Percentiles rank a stretch among this genome's conserved stretches.
Conservation (phyloP, 2,888 invertebrate genomes). For the Drosophila robusta region DNA sequence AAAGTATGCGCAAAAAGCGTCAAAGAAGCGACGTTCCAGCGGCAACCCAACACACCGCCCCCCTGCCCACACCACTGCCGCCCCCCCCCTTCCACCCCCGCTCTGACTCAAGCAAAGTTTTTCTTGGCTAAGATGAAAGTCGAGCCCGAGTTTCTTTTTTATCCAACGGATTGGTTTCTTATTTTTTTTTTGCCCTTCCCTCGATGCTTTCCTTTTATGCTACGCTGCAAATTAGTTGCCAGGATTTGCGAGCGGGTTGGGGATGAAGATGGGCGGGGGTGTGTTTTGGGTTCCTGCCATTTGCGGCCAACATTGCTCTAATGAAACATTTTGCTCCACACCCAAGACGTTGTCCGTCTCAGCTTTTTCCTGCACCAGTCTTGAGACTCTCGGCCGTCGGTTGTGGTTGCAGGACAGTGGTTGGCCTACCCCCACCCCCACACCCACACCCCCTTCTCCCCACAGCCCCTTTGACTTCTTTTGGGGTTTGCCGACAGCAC, state of each 20-base stretch:
- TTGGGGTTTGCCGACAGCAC: constrained; percentile 20
- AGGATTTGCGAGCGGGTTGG: constrained; percentile 18
- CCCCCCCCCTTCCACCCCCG: not conserved
- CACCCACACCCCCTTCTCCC: no score
- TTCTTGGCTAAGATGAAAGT: constrained; percentile 65
- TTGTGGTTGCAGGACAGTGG: constrained; percentile 74
- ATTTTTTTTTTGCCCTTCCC: constrained; percentile 10
- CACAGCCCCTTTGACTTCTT: constrained; percentile 9
- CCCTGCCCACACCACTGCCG: not conserved
- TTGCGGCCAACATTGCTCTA: constrained; percentile 73
- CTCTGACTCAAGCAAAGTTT: constrained; percentile 48
- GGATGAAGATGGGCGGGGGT: not conserved
- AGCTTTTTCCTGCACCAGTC: constrained; percentile 31
- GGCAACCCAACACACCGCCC: not conserved
- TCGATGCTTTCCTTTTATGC: constrained; percentile 61
- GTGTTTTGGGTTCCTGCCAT: constrained; percentile 49
- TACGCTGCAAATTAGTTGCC: constrained; percentile 73
- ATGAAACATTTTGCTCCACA: constrained; percentile 72
- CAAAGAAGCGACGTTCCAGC: constrained; percentile 51
- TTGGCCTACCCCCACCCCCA: constrained; percentile 1
- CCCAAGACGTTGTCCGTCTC: constrained; percentile 58
- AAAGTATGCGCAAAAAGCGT: constrained; percentile 68
- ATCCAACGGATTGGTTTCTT: constrained; percentile 18
- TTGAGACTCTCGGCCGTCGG: constrained; percentile 23
- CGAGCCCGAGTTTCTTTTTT: constrained; percentile 44